Evolutionary conservation across 2,113 vertebrate species (phyloP).

Genomic region (Lichenostomus cassidix): DNA sequence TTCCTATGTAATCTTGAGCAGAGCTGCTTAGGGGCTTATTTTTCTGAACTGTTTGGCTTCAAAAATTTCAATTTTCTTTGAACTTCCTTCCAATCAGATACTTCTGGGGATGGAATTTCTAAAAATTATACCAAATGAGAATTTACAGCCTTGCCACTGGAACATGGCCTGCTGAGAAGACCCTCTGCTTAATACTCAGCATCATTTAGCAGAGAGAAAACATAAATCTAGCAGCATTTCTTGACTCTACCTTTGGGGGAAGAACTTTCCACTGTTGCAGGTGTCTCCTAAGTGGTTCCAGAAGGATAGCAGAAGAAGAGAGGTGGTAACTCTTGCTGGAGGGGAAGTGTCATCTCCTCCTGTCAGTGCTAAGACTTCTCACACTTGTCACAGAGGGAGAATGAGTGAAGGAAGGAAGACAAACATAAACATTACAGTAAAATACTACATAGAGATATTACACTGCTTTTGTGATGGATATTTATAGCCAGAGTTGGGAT

Average conservation of each 20-base stretch:
- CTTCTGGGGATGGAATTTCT: background rate
- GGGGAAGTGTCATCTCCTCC: background rate
- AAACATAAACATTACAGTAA: background rate
- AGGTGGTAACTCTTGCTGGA: background rate
- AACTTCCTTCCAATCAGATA: background rate
- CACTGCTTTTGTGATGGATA: background rate
- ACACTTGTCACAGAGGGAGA: background rate
- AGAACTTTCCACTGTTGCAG: background rate
- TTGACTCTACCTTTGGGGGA: slow-evolving; percentile 15
- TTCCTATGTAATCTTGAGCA: background rate
- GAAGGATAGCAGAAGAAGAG: background rate
- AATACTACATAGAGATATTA: background rate
- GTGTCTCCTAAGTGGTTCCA: slow-evolving; percentile 27
- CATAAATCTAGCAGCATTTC: background rate
- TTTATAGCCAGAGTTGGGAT: background rate
- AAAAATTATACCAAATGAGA: background rate
- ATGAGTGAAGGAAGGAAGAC: background rate
- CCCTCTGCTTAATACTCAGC: background rate
- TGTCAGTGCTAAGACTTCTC: background rate
- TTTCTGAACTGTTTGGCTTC: background rate
- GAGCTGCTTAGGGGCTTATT: background rate
- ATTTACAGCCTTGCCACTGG: background rate
- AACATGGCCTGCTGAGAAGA: background rate
- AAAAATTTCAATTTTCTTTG: background rate
- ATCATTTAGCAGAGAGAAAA: slow-evolving; percentile 41